Evolutionary conservation across 2,888 invertebrate species (phyloP).

Genomic region (Erebia aethiops): DNA sequence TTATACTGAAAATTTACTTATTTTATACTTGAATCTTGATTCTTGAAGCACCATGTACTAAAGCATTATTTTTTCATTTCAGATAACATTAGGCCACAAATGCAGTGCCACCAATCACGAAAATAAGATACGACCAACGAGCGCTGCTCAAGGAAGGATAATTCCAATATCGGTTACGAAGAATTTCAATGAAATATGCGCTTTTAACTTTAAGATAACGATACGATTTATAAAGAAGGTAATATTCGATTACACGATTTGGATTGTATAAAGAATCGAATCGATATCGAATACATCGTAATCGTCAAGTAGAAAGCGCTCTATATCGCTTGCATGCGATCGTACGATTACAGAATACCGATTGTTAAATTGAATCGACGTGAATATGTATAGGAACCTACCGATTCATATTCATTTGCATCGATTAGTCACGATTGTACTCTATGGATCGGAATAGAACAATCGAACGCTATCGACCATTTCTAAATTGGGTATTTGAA

Average conservation of each 20-base stretch:
- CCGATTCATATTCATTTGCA: conserved; percentile 37
- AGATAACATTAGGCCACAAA: conserved; percentile 74
- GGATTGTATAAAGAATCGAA: neutral
- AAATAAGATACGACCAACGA: conserved; percentile 33
- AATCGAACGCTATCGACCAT: conserved; percentile 24
- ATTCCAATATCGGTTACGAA: conserved; percentile 2
- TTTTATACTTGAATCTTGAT: neutral
- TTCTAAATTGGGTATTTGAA: conserved; percentile 11
- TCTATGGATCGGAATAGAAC: conserved; percentile 18
- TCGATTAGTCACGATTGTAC: conserved; percentile 56
- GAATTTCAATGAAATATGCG: conserved; percentile 9
- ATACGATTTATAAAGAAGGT: conserved; percentile 5
- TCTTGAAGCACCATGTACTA: neutral
- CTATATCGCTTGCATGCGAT: conserved; percentile 20
- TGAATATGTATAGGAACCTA: conserved; percentile 41
- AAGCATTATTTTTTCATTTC: conserved; percentile 49
- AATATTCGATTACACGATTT: neutral
- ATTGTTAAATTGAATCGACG: conserved; percentile 54
- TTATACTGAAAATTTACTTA: too few species aligned
- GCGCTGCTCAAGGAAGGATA: conserved; percentile 34
- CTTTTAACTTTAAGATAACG: conserved; percentile 13
- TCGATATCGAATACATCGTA: conserved; percentile 13
- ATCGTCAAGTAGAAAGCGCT: conserved; percentile 17
- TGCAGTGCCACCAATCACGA: conserved; percentile 43
- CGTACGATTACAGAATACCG: conserved; percentile 44